phyloP scores from a whole-genome alignment of 1,140 invertebrate genomes.

The Nebria ingens region DNA sequence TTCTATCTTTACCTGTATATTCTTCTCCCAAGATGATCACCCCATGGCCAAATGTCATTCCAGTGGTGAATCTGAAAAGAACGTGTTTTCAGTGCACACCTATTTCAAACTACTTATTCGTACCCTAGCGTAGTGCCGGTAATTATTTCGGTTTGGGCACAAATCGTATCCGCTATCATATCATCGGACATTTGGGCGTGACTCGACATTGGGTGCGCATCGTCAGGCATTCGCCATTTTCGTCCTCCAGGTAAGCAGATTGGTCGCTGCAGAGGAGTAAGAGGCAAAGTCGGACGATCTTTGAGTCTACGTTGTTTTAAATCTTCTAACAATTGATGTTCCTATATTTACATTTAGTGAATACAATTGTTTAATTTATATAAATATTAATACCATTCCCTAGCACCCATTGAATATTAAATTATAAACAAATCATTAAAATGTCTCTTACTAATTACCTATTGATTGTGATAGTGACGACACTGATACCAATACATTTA shows the following conservation, averaged over 20 bases:
- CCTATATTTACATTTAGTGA: not conserved
- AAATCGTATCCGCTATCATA: slow-evolving; percentile 62
- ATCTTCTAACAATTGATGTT: slow-evolving; percentile 10
- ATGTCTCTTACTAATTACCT: not conserved
- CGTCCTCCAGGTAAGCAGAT: slow-evolving; percentile 56
- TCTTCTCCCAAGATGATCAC: slow-evolving; percentile 31
- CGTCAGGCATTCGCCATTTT: slow-evolving; percentile 61
- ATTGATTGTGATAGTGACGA: not conserved
- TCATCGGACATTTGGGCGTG: slow-evolving; percentile 53
- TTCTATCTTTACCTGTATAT: slow-evolving; percentile 41
- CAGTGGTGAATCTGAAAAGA: slow-evolving; percentile 40
- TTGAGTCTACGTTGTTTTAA: slow-evolving; percentile 14
- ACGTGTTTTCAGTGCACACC: slow-evolving; percentile 24
- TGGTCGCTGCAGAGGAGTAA: slow-evolving; percentile 42
- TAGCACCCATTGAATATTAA: too few relatives aligned
- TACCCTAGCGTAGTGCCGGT: slow-evolving; percentile 65
- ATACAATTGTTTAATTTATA: too few relatives aligned
- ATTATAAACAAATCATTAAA: not conserved
- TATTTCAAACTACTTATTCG: slow-evolving; percentile 22
- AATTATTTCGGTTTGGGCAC: slow-evolving; percentile 63
- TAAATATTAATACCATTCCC: too few relatives aligned
- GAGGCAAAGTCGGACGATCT: slow-evolving; percentile 27
- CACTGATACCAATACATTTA: not conserved
- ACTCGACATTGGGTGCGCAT: slow-evolving; percentile 37
- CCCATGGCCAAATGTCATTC: slow-evolving; percentile 43